phyloP scores from a whole-genome alignment of 2,113 vertebrate species.

The Nibea albiflora region DNA sequence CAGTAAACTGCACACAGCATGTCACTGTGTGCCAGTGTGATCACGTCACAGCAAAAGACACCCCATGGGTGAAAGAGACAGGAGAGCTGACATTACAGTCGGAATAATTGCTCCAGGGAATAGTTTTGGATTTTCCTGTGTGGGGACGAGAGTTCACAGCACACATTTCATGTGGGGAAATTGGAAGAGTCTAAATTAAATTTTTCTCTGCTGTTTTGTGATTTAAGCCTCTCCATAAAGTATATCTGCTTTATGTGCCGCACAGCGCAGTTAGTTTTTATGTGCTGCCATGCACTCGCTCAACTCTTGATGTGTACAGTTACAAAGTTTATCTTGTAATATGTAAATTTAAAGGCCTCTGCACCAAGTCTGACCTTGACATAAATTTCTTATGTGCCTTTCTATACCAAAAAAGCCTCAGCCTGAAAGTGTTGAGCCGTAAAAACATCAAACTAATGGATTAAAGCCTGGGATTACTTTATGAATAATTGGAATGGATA shows the following conservation, averaged over 20 bases:
- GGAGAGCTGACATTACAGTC: conserved; percentile 23
- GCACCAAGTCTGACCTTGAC: neutral
- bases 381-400: neutral
- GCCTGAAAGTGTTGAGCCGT: conserved; percentile 12
- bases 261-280: conserved; percentile 6
- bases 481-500: conserved; percentile 43
- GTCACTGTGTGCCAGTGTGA: conserved; percentile 44
- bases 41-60: conserved; percentile 38
- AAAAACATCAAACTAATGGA: conserved; percentile 40
- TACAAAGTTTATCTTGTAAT: neutral
- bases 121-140: conserved; percentile 23
- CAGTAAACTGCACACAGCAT: conserved; percentile 28
- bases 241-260: conserved; percentile 24
- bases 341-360: neutral
- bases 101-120: conserved; percentile 14
- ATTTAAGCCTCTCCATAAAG: conserved; percentile 7
- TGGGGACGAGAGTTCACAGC: conserved; percentile 3
- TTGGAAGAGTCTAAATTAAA: neutral
- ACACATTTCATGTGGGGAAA: neutral
- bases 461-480: conserved; percentile 34
- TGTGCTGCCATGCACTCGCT: neutral
- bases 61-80: conserved; percentile 23
- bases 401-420: neutral
- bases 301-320: neutral
- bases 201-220: neutral